Evolutionary conservation across 1,140 invertebrate genomes (phyloP).

Genomic region (Phthorimaea operculella): DNA sequence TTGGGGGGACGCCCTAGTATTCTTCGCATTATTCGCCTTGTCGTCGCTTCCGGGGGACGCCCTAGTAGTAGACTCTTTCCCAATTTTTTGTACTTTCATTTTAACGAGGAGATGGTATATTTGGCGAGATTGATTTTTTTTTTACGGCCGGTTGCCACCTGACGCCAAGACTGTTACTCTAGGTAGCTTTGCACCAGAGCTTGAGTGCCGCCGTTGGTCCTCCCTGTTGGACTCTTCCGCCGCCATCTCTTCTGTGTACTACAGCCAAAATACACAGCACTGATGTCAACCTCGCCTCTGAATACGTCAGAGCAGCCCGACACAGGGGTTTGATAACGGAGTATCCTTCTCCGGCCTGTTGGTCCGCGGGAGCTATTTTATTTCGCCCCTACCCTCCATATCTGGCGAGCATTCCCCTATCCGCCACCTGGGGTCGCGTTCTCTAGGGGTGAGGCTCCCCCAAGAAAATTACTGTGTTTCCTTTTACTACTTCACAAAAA

Average conservation of each 20-base stretch:
- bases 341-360: slow-evolving; percentile 8
- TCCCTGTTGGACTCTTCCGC: background rate
- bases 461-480: too few species aligned
- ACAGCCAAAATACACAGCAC: background rate
- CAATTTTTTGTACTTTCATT: background rate
- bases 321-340: slow-evolving; percentile 4
- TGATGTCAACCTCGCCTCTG: background rate
- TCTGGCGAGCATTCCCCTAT: slow-evolving; percentile 8
- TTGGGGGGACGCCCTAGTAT: background rate
- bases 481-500: too few species aligned
- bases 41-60: too few species aligned
- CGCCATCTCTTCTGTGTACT: background rate
- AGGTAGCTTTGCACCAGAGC: too few species aligned
- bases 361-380: slow-evolving; percentile 11
- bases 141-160: background rate
- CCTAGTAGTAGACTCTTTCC: background rate
- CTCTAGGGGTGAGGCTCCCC: slow-evolving; percentile 8
- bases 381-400: slow-evolving; percentile 9
- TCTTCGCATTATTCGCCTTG: background rate
- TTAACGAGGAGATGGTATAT: background rate
- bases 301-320: background rate
- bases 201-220: too few species aligned
- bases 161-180: background rate
- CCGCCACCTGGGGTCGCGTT: slow-evolving; percentile 9
- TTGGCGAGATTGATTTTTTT: background rate